Evolutionary conservation across 2,797 vertebrate species (phyloP).

Genomic region (Mastacembelus armatus): DNA sequence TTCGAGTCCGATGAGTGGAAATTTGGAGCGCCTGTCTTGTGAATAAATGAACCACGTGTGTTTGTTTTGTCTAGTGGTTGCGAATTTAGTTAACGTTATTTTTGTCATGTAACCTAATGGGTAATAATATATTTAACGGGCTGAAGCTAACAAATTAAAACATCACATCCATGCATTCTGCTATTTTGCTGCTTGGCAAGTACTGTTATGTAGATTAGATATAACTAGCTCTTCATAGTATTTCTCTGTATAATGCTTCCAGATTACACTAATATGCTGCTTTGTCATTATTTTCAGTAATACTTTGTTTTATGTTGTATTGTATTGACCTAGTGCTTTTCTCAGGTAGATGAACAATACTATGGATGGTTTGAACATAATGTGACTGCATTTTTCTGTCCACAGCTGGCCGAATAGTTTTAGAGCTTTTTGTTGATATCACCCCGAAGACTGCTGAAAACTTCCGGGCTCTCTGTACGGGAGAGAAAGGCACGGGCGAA

Average conservation of each 20-base stretch:
- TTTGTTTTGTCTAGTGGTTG: constrained; percentile 7
- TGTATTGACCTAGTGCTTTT: background rate
- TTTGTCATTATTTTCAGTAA: no score
- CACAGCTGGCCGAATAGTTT: constrained; percentile 90
- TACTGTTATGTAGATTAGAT: background rate
- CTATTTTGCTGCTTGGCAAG: background rate
- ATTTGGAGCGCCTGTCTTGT: background rate
- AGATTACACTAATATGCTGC: background rate
- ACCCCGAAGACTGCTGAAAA: constrained; percentile 97
- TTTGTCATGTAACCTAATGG: no score
- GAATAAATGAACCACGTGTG: constrained; percentile 53
- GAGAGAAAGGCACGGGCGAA: constrained; percentile 91
- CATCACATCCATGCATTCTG: background rate
- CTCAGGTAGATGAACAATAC: background rate
- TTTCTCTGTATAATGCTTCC: background rate
- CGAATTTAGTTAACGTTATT: background rate
- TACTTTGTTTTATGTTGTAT: background rate
- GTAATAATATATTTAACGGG: no score
- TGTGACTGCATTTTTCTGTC: constrained; percentile 17
- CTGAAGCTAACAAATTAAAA: background rate
- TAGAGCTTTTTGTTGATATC: constrained; percentile 94
- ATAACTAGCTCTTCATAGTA: no score
- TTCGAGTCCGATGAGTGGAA: background rate
- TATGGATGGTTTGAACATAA: background rate
- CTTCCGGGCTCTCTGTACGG: constrained; percentile 95